These are phyloP conservation scores for Syncerus caffer DNA, from an alignment of 2,797 vertebrate genomes.

Conservation along the genomic window DNA sequence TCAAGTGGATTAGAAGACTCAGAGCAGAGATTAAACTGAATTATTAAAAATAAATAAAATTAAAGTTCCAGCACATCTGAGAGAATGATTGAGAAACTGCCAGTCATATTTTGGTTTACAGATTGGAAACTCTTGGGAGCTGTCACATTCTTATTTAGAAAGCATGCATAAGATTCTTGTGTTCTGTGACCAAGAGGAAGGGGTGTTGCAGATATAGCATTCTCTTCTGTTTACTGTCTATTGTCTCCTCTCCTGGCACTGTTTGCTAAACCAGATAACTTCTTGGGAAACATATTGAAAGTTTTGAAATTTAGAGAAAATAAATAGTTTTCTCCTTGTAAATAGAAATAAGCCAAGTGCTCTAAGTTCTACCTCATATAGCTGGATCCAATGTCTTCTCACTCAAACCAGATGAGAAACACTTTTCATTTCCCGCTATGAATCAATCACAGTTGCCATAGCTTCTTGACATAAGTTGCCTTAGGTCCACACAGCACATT, in stretches of 20 bases:
- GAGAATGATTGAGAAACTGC: not conserved
- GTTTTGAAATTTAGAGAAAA: not conserved
- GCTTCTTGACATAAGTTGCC: not conserved
- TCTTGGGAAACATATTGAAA: not conserved
- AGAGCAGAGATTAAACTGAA: not conserved
- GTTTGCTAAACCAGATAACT: slow-evolving; percentile 28
- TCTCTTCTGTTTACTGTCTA: not conserved
- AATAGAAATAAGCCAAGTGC: not conserved
- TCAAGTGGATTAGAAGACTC: not conserved
- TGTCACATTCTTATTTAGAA: not conserved
- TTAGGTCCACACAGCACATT: not conserved
- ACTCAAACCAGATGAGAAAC: not conserved
- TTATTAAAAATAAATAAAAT: not conserved
- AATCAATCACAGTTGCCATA: not conserved
- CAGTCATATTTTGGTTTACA: not conserved
- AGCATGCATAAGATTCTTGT: not conserved
- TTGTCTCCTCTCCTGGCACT: not conserved
- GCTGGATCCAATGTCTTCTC: not conserved
- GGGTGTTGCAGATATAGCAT: not conserved
- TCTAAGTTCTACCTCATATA: not conserved
- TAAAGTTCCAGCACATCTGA: not conserved
- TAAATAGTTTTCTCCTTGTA: not conserved
- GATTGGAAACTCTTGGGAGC: not conserved
- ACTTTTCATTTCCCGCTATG: not conserved
- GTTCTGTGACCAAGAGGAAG: not conserved